Base-by-base conservation (phyloP, 2,797 vertebrate species). In the Enteromius trimaculatus region DNA sequence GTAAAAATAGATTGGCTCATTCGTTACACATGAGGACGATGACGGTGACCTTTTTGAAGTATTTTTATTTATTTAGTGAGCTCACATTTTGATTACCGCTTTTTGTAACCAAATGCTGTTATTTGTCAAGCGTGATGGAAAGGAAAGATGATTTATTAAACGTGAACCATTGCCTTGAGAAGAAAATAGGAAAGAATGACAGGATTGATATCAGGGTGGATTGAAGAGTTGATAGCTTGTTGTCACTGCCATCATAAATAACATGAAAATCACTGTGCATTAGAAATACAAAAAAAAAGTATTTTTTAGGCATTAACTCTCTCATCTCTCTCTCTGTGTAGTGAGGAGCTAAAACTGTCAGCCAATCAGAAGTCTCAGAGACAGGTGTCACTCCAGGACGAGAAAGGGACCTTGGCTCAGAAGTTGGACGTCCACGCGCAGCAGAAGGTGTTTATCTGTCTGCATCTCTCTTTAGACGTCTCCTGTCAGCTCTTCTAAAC, bases 341-440 rank as follows among this genome's bases (percentile, higher is more conserved):
- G 97, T 88, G 96, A 97, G 92, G 95, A 94, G 90, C 95, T 98
- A 89, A 97, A 96, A 92, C 95, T 97, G 94, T 94, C 95, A 89
- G 95, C 95, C 29, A 94, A 92, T 91, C 96, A 96, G 90, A 97
- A 95, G 94, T 95, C 96, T 91, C 95, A 95, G 93, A 95, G 93
- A 91, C 94, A 94, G 9, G 93, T 93, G 1, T 94, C 95, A 81
- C 92, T 98, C 92, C 92, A 90, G 89, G 95, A 95, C 87, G 95
- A 95, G 89, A 95, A 96, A 89, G 84, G 93, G 87, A 95, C 93
- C 93, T 94, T 96, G 93, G 88, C 93, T 5, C 91, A 93, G 89
- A 94, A 95, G 91, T 93, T 95, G 83, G 91, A 95, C 86, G 79
- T 80, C 44, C 49, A 60, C 58, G 47, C 60, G 17, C 53, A 74